Conservation (phyloP, 1,140 invertebrate species). For the Drosophila orosa region DNA sequence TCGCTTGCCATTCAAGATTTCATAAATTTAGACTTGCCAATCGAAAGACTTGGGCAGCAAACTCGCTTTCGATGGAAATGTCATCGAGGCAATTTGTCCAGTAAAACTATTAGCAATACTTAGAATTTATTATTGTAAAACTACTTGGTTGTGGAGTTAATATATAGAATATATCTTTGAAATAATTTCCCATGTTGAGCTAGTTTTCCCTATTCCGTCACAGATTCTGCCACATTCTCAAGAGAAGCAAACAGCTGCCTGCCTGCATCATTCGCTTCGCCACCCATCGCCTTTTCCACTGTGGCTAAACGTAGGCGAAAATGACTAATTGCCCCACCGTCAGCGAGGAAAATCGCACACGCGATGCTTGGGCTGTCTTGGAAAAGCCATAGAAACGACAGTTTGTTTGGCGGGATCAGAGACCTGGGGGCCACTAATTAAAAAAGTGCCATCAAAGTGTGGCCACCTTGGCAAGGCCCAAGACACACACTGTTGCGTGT, state of each 20-base stretch:
- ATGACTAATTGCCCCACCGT: conserved; percentile 64
- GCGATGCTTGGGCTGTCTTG: conserved; percentile 59
- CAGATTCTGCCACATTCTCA: not conserved
- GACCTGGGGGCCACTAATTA: conserved; percentile 64
- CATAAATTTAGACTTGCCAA: conserved; percentile 58
- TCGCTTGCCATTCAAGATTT: conserved; percentile 65
- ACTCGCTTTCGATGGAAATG: conserved; percentile 50
- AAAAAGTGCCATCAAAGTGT: conserved; percentile 81
- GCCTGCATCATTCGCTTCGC: conserved; percentile 12
- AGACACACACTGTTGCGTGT: conserved; percentile 48
- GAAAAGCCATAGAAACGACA: conserved; percentile 49
- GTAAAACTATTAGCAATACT: not conserved
- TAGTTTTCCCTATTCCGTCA: not conserved
- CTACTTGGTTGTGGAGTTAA: no score
- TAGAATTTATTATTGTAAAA: not conserved
- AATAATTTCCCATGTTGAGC: not conserved
- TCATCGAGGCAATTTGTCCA: conserved; percentile 53
- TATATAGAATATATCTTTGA: not conserved
- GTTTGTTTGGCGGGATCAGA: conserved; percentile 51
- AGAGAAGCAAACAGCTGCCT: conserved; percentile 12
- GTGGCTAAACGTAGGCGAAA: conserved; percentile 36
- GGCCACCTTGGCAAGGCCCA: conserved; percentile 47
- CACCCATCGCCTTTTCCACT: conserved; percentile 1
- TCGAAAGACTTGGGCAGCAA: conserved; percentile 69
- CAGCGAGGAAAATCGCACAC: conserved; percentile 45